Evolutionary conservation across 2,113 vertebrate genomes (phyloP).

Genomic region (Ceyx cyanopectus): DNA sequence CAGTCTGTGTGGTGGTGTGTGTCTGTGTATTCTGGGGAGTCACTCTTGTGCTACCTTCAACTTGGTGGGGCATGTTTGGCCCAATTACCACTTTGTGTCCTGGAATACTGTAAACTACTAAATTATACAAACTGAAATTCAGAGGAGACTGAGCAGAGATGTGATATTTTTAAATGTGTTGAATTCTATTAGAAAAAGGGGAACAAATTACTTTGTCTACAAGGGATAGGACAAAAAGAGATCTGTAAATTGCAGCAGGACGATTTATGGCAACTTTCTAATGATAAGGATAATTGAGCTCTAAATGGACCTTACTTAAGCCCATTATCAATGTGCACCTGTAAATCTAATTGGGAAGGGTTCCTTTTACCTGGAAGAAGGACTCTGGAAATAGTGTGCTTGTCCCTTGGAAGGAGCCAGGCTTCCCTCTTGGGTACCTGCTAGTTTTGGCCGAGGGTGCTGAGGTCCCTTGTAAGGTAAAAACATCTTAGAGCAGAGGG

Average conservation of each 20-base stretch:
- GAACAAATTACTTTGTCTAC: background rate
- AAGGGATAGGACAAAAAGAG: background rate
- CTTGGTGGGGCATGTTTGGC: background rate
- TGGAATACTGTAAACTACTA: background rate
- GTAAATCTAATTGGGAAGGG: background rate
- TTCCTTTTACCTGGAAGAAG: background rate
- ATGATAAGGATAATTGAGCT: background rate
- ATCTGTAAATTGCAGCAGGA: background rate
- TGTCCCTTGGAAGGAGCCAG: fast-evolving
- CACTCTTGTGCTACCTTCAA: fast-evolving
- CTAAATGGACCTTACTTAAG: background rate
- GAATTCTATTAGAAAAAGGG: background rate
- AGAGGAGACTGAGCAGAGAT: background rate
- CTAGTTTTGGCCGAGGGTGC: background rate
- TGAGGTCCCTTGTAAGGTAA: background rate
- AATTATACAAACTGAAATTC: fast-evolving
- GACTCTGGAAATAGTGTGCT: background rate
- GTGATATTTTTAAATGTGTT: background rate
- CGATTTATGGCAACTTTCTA: background rate
- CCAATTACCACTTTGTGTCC: background rate
- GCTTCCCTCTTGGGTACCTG: background rate
- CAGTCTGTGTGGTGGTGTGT: fast-evolving
- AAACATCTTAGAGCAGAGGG: background rate
- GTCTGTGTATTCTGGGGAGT: background rate
- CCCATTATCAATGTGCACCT: background rate